These are phyloP conservation scores for Crotalus helleri DNA, from an alignment of 2,113 vertebrate species.

Conservation along the genomic window DNA sequence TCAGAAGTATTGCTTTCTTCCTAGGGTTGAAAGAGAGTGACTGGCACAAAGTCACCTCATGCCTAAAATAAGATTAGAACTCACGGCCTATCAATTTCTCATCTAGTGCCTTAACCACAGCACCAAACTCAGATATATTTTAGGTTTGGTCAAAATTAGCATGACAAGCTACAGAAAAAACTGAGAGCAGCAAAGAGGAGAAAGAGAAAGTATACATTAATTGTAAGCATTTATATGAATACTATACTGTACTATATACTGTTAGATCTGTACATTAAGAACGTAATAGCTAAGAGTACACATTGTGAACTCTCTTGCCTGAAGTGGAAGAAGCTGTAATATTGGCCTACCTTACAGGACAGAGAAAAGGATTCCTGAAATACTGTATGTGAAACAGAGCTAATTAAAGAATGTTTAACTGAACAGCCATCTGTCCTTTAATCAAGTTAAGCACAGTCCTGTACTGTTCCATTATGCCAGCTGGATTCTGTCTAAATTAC, in stretches of 20 bases:
- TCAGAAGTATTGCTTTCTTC: background rate
- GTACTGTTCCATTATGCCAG: background rate
- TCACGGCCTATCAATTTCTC: background rate
- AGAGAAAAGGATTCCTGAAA: background rate
- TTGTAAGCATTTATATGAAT: background rate
- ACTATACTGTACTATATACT: background rate
- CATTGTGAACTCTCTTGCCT: background rate
- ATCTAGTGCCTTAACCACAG: too few relatives aligned
- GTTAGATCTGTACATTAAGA: background rate
- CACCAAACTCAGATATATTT: background rate
- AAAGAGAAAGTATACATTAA: background rate
- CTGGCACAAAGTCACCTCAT: background rate
- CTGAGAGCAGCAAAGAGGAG: background rate
- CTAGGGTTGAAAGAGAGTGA: background rate
- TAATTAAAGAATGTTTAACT: background rate
- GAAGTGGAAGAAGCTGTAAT: background rate
- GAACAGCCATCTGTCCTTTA: slow-evolving; percentile 7
- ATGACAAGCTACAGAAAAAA: background rate
- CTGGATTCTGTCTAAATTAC: background rate
- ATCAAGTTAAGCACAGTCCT: background rate
- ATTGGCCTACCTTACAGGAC: background rate
- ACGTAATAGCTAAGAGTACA: background rate
- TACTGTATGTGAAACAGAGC: background rate
- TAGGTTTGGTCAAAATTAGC: background rate
- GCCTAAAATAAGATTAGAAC: background rate